A percentile compares a stretch with the other conserved stretches of the same genome.
Conservation (phyloP, 2,797 vertebrate genomes). For the Silurus aristotelis region DNA sequence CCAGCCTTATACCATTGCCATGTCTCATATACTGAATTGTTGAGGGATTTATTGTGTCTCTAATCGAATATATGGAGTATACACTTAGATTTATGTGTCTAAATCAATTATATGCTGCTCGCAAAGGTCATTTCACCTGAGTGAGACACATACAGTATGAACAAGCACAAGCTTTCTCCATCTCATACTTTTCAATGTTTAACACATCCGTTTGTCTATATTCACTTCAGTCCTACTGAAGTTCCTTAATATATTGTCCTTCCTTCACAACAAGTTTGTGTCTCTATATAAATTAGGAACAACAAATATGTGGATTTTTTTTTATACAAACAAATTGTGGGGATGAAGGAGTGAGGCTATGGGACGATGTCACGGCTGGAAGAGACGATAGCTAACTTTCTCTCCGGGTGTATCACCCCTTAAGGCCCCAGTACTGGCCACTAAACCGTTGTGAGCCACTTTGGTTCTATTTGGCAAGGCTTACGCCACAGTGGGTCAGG, state of each 20-base stretch:
- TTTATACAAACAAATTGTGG: constrained; percentile 16
- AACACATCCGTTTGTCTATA: constrained; percentile 11
- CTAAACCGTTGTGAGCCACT: no score
- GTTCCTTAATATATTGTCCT: background rate
- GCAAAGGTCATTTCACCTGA: constrained; percentile 39
- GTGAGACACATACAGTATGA: background rate
- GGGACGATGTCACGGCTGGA: no score
- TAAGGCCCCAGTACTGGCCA: no score
- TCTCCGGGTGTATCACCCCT: no score
- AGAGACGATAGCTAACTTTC: no score
- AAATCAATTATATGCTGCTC: constrained; percentile 44
- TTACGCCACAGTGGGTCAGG: no score
- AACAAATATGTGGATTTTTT: constrained; percentile 9
- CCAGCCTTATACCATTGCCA: background rate
- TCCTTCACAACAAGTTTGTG: constrained; percentile 8
- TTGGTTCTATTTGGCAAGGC: no score
- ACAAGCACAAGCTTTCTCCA: background rate
- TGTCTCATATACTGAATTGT: background rate
- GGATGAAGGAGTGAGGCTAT: no score
- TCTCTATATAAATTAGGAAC: constrained; percentile 43
- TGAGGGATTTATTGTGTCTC: constrained; percentile 29
- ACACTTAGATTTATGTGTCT: constrained; percentile 11
- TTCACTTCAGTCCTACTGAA: constrained; percentile 18
- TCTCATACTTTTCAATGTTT: background rate
- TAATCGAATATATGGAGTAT: constrained; percentile 34